phyloP scores from a whole-genome alignment of 2,113 vertebrate species.

The Azemiops feae region DNA sequence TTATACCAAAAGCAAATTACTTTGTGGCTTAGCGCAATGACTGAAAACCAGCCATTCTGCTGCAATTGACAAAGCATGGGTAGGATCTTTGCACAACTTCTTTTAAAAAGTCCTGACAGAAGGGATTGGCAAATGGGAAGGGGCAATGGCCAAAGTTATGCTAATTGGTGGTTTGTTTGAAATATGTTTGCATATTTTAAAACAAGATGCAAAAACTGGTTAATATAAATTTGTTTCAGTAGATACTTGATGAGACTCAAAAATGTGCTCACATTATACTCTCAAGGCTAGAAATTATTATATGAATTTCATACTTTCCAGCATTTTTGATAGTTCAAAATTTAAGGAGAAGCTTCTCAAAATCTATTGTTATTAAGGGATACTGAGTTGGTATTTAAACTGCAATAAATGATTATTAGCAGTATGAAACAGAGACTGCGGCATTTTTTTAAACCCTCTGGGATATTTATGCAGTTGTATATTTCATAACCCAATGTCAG shows the following conservation, averaged over 20 bases:
- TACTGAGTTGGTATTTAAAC: slow-evolving; percentile 44
- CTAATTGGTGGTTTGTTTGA: background rate
- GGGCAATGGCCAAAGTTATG: background rate
- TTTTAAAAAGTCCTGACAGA: too few species aligned
- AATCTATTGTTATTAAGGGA: slow-evolving; percentile 28
- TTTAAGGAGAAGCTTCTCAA: background rate
- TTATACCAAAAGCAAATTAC: background rate
- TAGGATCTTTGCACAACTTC: background rate
- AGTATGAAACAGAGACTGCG: slow-evolving; percentile 32
- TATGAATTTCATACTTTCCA: background rate
- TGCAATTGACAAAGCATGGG: background rate
- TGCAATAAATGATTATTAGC: slow-evolving; percentile 42
- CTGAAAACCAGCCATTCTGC: background rate
- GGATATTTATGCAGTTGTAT: slow-evolving; percentile 36
- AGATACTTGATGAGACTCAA: background rate
- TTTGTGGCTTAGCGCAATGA: background rate
- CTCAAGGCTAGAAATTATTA: background rate
- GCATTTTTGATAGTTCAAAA: background rate
- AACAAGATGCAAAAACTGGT: background rate
- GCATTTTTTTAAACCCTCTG: slow-evolving; percentile 40
- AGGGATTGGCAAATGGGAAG: background rate
- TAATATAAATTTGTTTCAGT: background rate
- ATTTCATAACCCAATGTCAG: slow-evolving; percentile 57
- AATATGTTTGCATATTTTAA: background rate
- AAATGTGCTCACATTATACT: background rate